Conservation (phyloP, 2,888 invertebrate genomes). For the Epinotia ramella region DNA sequence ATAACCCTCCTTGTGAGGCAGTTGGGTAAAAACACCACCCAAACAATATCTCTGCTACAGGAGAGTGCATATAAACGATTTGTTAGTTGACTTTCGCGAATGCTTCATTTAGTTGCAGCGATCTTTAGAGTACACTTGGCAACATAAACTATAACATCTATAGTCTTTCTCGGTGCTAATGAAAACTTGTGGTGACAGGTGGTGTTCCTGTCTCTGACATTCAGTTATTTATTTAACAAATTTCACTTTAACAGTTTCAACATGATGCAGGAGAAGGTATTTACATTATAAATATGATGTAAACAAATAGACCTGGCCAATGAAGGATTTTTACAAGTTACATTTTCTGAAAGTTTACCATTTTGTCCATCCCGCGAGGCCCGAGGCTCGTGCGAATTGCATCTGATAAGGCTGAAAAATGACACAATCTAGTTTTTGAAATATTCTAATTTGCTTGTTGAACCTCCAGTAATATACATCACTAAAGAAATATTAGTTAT, state of each 20-base stretch:
- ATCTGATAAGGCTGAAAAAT: constrained; percentile 96
- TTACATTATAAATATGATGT: constrained; percentile 15
- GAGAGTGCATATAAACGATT: neutral
- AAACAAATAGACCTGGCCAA: neutral
- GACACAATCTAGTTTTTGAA: constrained; percentile 19
- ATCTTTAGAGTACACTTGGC: too few species aligned
- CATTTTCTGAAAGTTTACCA: constrained; percentile 87
- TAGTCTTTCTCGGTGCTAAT: too few species aligned
- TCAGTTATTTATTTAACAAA: neutral
- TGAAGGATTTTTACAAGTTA: neutral
- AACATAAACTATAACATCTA: neutral
- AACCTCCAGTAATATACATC: neutral
- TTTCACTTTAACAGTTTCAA: neutral
- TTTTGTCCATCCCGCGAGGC: constrained; percentile 99
- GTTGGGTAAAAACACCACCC: too few species aligned
- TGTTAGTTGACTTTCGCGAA: too few species aligned
- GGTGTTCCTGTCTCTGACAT: neutral
- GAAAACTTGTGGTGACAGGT: neutral
- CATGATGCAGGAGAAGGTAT: neutral
- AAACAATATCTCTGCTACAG: neutral
- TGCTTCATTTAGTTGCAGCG: too few species aligned
- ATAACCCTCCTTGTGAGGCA: too few species aligned
- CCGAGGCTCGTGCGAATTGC: constrained; percentile 99
- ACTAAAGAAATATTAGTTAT: neutral
- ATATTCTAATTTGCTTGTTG: constrained; percentile 43